Base-by-base conservation (phyloP, 2,113 vertebrate species). In the Ciconia boyciana region DNA sequence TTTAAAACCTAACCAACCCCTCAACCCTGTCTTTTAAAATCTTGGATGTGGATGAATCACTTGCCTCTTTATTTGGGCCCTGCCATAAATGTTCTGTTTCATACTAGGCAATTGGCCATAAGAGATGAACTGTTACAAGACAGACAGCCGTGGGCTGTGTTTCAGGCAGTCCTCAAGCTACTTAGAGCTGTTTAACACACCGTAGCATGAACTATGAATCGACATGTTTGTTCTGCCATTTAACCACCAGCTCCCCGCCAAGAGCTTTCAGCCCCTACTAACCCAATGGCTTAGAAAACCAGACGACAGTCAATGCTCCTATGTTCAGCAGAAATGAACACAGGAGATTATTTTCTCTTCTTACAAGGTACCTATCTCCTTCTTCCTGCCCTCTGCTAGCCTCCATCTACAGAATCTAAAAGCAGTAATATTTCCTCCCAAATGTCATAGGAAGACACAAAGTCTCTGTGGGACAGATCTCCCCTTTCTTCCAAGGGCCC, bases 71-170 rank as follows among this genome's bases (percentile, higher is more conserved):
- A 49, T 93, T 83, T 89, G 49, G n/a, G 61, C 76, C 0, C 1
- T 83, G 69, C 78, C 69, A 62, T 84, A 89, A 95, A 90, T 6
- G 10, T 84, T 86, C 89, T 74, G 41, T 62, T 94, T 94, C 77
- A 41, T 16, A 90, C 84, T 46, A 82, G 68, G 71, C 49, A 89
- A 41, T 43, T 39, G 61, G 65, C 74, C 91, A 85, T 92, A 88
- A 92, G 93, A 87, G 84, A 90, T 79, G 87, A 84, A 72, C 87
- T 95, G 94, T 87, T 93, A 79, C 4, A 69, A 89, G 83, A 88
- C 46, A 94, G 89, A 52, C 52, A 77, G 72, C 57, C 29, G 3
- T 39, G 66, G 61, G 69, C 76, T 93, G 39, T 95, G 76, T 94
- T 94, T 95, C 60, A 78, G 92, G 57, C 79, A 84, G 82, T 61